phyloP scores from a whole-genome alignment of 2,797 vertebrate species.

The Sarcophilus harrisii region DNA sequence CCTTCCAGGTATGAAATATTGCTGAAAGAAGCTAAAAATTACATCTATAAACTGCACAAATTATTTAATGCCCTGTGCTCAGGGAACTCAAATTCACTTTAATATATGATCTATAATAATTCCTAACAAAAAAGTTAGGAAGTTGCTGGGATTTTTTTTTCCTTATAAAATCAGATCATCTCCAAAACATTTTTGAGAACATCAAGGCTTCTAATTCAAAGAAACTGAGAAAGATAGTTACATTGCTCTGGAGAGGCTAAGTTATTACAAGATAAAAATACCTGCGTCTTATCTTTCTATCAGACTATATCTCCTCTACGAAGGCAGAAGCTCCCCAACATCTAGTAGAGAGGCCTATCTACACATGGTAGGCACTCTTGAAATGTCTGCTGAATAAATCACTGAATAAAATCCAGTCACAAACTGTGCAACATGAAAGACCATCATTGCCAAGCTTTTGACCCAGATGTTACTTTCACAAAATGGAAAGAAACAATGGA shows the following conservation, averaged over 20 bases:
- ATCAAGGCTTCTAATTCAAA: background rate
- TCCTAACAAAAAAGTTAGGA: background rate
- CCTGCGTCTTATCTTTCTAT: background rate
- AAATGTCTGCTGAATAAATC: background rate
- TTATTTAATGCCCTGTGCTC: background rate
- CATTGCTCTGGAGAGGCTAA: background rate
- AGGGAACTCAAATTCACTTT: background rate
- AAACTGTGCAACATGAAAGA: background rate
- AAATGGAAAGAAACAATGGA: background rate
- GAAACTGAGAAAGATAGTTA: background rate
- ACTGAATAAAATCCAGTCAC: background rate
- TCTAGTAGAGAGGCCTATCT: background rate
- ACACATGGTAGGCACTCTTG: background rate
- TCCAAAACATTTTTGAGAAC: background rate
- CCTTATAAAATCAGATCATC: background rate
- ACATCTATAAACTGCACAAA: background rate
- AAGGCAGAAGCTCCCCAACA: background rate
- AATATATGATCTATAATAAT: background rate
- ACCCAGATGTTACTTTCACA: background rate
- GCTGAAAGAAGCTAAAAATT: background rate
- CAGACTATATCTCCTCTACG: background rate
- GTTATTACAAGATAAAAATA: background rate
- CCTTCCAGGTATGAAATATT: background rate
- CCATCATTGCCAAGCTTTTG: background rate
- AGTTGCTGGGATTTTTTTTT: background rate